Base-by-base conservation (phyloP, 2,888 invertebrate genomes). In the Psococerastis gibbosa region DNA sequence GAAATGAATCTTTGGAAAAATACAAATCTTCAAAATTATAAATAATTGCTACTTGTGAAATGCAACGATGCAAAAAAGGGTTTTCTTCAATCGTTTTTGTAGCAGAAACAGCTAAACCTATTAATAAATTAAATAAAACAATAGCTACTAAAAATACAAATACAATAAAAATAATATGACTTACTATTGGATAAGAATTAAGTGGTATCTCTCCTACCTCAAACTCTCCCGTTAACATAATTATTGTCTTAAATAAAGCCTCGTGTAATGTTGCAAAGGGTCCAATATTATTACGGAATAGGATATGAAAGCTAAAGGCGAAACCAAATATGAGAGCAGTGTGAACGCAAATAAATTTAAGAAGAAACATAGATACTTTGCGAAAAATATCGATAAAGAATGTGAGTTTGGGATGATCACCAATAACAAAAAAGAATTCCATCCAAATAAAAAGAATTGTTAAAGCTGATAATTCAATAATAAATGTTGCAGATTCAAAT, bases 221-320 rank as follows among this genome's bases (percentile, higher is more conserved):
- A 52, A 84, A 83, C 60, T 85, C 85, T 11, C 85, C 85, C 0
- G 84, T 84, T 50, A 84, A 65, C 85, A 85, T 85, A 1, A 84
- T 78, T 18, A 84, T 74, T 0, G 84, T 84, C 61, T 84, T 85
- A 51, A 85, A 81, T 31, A 84, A 55, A 0, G 84, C 78, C 47
- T 71, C 67, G 2, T 71, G 75, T 1, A 80, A 78, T 58, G 75
- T 71, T 2, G 68, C 65, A 52, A 85, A 84, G 50, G 74, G 74
- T 44, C 54, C 53, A 43, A 75, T 71, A 51, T 75, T 71, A 52
- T 70, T 67, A 45, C 72, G 70, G 55, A 85, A 83, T 20, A 87
- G 62, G 15, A 80, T 76, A 55, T 77, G 82, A 54, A 87, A 87
- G 51, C 83, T 78, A 46, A 85, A 61, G 2, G 79, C 80, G 57